phyloP scores from a whole-genome alignment of 2,797 vertebrate species.

The Pelodytes ibericus region DNA sequence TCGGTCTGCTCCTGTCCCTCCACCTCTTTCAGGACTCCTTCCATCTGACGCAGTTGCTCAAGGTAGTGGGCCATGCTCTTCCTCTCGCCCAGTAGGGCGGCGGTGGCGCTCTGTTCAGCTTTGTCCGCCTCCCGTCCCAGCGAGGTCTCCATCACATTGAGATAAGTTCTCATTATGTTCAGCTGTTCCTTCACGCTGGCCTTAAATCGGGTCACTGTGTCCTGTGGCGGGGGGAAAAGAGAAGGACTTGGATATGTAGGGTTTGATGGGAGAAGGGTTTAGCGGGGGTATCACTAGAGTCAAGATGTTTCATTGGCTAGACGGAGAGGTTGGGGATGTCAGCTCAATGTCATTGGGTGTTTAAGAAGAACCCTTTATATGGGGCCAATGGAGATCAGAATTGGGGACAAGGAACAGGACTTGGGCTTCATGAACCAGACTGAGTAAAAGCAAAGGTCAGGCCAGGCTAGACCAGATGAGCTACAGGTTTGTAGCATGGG shows the following conservation, averaged over 20 bases:
- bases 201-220: slow-evolving; percentile 66
- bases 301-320: no score
- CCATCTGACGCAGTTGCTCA: slow-evolving; percentile 70
- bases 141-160: slow-evolving; percentile 62
- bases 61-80: slow-evolving; percentile 65
- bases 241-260: not conserved
- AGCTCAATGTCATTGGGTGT: no score
- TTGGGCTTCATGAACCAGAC: no score
- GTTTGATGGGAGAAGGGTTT: no score
- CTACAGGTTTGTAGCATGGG: no score
- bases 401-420: no score
- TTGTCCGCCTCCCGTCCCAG: slow-evolving; percentile 61
- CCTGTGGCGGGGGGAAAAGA: slow-evolving; percentile 47
- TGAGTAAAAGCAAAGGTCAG: no score
- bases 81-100: slow-evolving; percentile 62
- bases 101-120: slow-evolving; percentile 57
- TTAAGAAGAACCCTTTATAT: no score
- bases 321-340: no score
- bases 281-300: no score
- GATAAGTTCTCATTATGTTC: slow-evolving; percentile 64
- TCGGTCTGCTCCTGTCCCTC: slow-evolving; percentile 67
- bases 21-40: slow-evolving; percentile 67
- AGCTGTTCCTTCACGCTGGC: slow-evolving; percentile 65
- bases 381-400: no score
- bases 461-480: no score